Evolutionary conservation across 2,888 invertebrate genomes (phyloP).

Genomic region (Stramonita haemastoma): DNA sequence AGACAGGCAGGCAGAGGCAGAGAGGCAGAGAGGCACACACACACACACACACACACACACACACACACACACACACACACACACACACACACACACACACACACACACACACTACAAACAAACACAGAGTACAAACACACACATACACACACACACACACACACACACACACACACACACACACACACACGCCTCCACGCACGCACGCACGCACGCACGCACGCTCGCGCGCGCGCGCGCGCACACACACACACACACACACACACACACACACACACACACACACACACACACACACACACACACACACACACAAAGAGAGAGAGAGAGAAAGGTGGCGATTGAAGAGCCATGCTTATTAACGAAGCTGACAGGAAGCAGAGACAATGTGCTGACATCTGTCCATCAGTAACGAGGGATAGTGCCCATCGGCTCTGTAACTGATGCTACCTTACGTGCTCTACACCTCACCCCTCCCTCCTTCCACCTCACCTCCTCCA

Average conservation of each 20-base stretch:
- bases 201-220: neutral
- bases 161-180: slow-evolving; percentile 17
- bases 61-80: slow-evolving; percentile 18
- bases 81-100: slow-evolving; percentile 20
- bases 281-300: slow-evolving; percentile 4
- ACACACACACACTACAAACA: slow-evolving; percentile 3
- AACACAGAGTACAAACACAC: neutral
- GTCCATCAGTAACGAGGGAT: too few species aligned
- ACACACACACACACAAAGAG: neutral
- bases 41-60: too few species aligned
- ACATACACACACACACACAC: slow-evolving; percentile 15
- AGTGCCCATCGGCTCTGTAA: too few species aligned
- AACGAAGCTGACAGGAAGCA: too few species aligned
- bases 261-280: slow-evolving; percentile 25
- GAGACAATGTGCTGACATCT: too few species aligned
- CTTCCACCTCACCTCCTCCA: too few species aligned
- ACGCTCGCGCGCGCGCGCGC: neutral
- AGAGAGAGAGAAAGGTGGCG: too few species aligned
- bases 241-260: slow-evolving; percentile 25
- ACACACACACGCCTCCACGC: neutral
- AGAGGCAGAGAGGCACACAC: too few species aligned
- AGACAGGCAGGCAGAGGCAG: too few species aligned
- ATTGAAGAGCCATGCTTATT: too few species aligned
- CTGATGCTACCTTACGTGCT: too few species aligned
- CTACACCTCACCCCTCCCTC: too few species aligned